Percentiles rank a stretch among this genome's conserved stretches.
Conservation (phyloP, 2,888 invertebrate genomes). For the Xylocampa areola region DNA sequence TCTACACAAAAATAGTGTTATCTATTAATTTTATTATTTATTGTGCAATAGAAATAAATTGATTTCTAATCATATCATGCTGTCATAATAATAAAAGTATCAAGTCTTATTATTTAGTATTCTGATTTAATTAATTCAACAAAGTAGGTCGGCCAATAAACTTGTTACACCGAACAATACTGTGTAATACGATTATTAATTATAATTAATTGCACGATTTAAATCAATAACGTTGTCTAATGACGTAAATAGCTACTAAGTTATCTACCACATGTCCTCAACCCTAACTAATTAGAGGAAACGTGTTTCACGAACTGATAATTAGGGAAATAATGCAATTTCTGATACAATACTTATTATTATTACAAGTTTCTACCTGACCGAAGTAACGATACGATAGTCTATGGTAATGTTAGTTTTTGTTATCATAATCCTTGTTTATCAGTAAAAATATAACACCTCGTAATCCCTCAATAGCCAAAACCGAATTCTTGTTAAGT, state of each 20-base stretch:
- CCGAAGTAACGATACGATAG: too few relatives aligned
- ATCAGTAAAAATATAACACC: constrained; percentile 2
- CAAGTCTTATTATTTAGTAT: constrained; percentile 5
- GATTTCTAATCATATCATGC: constrained; percentile 8
- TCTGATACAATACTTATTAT: constrained; percentile 11
- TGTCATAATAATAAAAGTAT: constrained; percentile 18
- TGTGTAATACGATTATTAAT: constrained; percentile 26
- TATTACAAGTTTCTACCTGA: constrained; percentile 14
- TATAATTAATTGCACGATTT: constrained; percentile 19
- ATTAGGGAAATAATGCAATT: constrained; percentile 20
- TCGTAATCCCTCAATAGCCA: neutral
- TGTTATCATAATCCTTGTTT: constrained; percentile 17
- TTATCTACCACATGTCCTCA: constrained; percentile 11
- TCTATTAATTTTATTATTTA: too few relatives aligned
- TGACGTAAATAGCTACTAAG: constrained; percentile 13
- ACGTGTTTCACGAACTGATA: constrained; percentile 2
- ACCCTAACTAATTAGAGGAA: constrained; percentile 12
- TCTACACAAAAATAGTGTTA: too few relatives aligned
- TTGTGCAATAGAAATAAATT: constrained; percentile 10
- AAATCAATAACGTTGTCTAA: constrained; percentile 11
- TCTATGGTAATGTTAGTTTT: constrained; percentile 30
- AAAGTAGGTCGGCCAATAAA: constrained; percentile 37
- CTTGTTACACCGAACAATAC: constrained; percentile 28
- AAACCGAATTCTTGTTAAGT: constrained; percentile 12
- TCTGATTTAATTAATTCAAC: constrained; percentile 31